These are phyloP conservation scores for Cryptops parisi DNA, from an alignment of 2,888 invertebrate species.

Conservation along the genomic window DNA sequence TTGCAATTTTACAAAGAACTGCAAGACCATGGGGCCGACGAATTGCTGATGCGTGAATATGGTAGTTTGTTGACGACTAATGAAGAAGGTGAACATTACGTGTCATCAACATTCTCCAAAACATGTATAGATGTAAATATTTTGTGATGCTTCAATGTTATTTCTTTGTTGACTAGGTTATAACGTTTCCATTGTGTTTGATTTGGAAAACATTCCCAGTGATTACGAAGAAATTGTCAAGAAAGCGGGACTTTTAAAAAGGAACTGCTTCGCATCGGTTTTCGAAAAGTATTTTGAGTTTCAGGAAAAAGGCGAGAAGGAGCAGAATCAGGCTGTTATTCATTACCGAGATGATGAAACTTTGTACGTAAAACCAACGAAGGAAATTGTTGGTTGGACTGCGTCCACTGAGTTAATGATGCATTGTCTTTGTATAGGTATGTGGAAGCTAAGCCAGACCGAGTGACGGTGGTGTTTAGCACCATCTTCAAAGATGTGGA, in stretches of 20 bases:
- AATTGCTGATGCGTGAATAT: conserved; percentile 83
- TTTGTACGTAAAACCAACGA: conserved; percentile 54
- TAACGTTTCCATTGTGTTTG: conserved; percentile 84
- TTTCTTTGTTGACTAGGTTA: conserved; percentile 49
- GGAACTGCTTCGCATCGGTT: conserved; percentile 98
- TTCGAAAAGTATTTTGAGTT: conserved; percentile 99
- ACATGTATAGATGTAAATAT: too few relatives aligned
- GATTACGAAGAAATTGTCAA: conserved; percentile 80
- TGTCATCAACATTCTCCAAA: too few relatives aligned
- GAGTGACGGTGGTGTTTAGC: conserved; percentile 98
- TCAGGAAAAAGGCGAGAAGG: conserved; percentile 82
- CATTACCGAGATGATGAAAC: conserved; percentile 98
- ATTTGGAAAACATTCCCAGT: conserved; percentile 79
- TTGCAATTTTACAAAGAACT: conserved; percentile 97
- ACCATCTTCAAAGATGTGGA: conserved; percentile 98
- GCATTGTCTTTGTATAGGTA: conserved; percentile 47
- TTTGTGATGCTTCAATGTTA: too few relatives aligned
- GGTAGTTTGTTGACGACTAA: conserved; percentile 64
- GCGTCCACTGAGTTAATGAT: background rate
- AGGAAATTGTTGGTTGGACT: background rate
- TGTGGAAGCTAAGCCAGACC: conserved; percentile 93
- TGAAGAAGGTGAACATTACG: conserved; percentile 72
- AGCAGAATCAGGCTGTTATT: conserved; percentile 89
- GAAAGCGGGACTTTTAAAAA: conserved; percentile 83
- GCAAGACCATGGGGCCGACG: conserved; percentile 95